These are phyloP conservation scores for Hypotaenidia philippensis DNA, from an alignment of 2,797 vertebrate species.

Conservation along the genomic window DNA sequence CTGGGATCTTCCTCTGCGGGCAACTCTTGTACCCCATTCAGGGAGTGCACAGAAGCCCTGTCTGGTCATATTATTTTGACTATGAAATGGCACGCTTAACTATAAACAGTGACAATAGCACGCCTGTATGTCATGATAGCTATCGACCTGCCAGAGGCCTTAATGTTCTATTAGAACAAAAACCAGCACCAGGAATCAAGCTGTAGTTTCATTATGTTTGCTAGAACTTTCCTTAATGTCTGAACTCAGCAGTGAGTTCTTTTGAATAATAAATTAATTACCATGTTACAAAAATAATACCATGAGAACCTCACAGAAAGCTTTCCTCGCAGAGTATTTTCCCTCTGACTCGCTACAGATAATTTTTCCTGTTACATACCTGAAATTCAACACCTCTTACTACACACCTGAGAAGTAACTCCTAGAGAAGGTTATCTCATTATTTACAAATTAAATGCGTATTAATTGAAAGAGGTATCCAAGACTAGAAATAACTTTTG, in stretches of 20 bases:
- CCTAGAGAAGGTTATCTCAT: background rate
- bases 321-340: background rate
- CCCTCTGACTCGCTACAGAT: conserved; percentile 5
- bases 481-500: conserved; percentile 39
- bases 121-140: background rate
- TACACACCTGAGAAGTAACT: background rate
- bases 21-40: background rate
- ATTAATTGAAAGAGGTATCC: conserved; percentile 30
- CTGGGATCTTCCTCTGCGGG: background rate
- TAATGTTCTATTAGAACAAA: background rate
- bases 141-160: background rate
- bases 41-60: background rate
- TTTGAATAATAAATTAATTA: conserved; percentile 13
- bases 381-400: conserved; percentile 9
- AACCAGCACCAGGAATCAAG: background rate
- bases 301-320: background rate
- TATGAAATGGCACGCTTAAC: background rate
- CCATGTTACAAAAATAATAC: background rate
- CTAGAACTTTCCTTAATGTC: background rate
- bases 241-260: background rate
- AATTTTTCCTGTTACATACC: background rate
- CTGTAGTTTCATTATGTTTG: background rate
- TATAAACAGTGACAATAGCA: background rate
- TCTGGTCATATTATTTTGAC: background rate
- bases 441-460: conserved; percentile 10